These are phyloP conservation scores for Stratiomys singularior DNA, from an alignment of 2,888 invertebrate species.

Conservation along the genomic window DNA sequence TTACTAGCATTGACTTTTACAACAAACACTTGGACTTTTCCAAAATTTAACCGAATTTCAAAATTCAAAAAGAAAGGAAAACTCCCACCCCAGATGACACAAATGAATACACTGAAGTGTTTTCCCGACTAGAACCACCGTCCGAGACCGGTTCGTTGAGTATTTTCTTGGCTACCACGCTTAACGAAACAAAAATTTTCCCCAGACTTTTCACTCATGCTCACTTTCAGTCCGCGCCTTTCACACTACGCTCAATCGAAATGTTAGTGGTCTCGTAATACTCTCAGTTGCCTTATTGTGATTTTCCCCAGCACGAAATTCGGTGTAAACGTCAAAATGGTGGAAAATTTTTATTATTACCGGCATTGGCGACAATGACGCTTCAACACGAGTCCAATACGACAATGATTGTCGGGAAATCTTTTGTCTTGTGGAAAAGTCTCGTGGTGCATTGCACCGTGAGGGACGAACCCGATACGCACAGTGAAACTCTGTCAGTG, in stretches of 20 bases:
- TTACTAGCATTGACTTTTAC: no score
- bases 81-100: no score
- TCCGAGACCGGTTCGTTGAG: no score
- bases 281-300: neutral
- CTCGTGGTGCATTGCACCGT: constrained; percentile 38
- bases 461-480: neutral
- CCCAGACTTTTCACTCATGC: neutral
- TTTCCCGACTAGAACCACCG: no score
- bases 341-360: constrained; percentile 40
- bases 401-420: constrained; percentile 14
- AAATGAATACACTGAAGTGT: no score
- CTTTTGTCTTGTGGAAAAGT: constrained; percentile 6
- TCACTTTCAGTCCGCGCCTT: neutral
- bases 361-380: constrained; percentile 24
- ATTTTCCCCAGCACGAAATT: constrained; percentile 20
- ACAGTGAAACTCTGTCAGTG: neutral
- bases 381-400: neutral
- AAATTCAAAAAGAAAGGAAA: no score
- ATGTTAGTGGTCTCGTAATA: no score
- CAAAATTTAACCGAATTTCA: no score
- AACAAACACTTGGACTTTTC: no score
- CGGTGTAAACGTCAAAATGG: constrained; percentile 17
- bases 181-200: neutral
- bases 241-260: neutral
- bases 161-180: neutral